Evolutionary conservation across 2,888 invertebrate species (phyloP).

Genomic region (Synergus laeviventris): DNA sequence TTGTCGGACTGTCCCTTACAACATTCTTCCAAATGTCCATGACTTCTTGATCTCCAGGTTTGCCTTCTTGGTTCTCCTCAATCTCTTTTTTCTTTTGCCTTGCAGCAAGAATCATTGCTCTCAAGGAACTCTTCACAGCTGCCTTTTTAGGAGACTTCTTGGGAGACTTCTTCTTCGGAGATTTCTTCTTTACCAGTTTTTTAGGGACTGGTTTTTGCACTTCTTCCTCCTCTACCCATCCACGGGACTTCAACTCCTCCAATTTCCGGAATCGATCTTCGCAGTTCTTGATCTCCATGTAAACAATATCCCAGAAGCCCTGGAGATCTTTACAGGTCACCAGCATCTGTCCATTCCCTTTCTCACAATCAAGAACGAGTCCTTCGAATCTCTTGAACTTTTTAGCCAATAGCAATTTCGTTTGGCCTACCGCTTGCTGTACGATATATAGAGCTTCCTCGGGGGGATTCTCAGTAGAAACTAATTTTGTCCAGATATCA

Average conservation of each 20-base stretch:
- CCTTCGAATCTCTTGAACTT: conserved; percentile 87
- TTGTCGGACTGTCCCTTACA: conserved; percentile 26
- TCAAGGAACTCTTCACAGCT: conserved; percentile 54
- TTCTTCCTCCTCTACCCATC: conserved; percentile 77
- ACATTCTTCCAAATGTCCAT: conserved; percentile 43
- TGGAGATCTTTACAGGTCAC: conserved; percentile 85
- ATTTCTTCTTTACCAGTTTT: conserved; percentile 46
- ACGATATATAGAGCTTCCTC: conserved; percentile 80
- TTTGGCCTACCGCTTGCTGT: conserved; percentile 86
- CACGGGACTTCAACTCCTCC: conserved; percentile 54
- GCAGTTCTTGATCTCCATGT: conserved; percentile 80
- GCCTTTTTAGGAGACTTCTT: conserved; percentile 45
- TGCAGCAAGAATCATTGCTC: conserved; percentile 61
- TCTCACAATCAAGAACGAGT: conserved; percentile 74
- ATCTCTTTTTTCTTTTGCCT: conserved; percentile 58
- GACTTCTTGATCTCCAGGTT: conserved; percentile 20
- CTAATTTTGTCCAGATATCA: conserved; percentile 78
- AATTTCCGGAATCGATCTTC: conserved; percentile 64
- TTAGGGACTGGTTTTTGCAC: conserved; percentile 55
- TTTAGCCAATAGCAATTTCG: conserved; percentile 84
- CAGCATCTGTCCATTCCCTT: conserved; percentile 76
- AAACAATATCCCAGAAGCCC: conserved; percentile 93
- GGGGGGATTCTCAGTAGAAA: conserved; percentile 70
- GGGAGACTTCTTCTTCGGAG: conserved; percentile 36
- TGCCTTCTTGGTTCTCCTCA: not conserved